phyloP scores from a whole-genome alignment of 2,888 invertebrate genomes.

The Troilus luridus region DNA sequence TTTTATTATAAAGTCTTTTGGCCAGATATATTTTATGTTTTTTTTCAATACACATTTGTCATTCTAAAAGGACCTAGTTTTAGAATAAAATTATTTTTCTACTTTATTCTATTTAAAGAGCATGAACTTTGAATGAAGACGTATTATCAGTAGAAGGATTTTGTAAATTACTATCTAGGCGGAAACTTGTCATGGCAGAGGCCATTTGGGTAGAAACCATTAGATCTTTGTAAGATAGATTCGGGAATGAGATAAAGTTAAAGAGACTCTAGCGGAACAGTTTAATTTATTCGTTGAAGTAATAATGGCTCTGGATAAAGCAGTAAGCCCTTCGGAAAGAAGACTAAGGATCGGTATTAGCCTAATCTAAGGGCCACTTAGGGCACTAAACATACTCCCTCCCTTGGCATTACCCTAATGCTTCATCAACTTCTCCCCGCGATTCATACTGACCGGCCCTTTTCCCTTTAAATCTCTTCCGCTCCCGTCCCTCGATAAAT shows the following conservation, averaged over 20 bases:
- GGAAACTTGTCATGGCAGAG: background rate
- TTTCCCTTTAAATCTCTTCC: constrained; percentile 1
- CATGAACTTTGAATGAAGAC: background rate
- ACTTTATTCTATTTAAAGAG: too few relatives aligned
- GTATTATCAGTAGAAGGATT: background rate
- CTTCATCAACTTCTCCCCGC: constrained; percentile 27
- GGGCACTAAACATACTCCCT: constrained; percentile 39
- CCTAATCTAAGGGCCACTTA: constrained; percentile 39
- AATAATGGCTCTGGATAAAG: constrained; percentile 29
- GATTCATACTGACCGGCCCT: constrained; percentile 25
- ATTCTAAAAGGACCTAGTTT: too few relatives aligned
- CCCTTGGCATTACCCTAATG: constrained; percentile 16
- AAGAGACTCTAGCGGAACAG: background rate
- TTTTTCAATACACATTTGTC: too few relatives aligned
- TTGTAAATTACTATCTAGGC: background rate
- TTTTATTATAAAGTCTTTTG: too few relatives aligned
- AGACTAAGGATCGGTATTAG: constrained; percentile 22
- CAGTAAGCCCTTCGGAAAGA: constrained; percentile 32
- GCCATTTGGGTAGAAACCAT: background rate
- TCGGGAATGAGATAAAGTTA: constrained; percentile 20
- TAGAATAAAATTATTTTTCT: too few relatives aligned
- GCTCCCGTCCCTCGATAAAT: background rate
- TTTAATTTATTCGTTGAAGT: constrained; percentile 41
- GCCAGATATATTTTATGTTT: too few relatives aligned
- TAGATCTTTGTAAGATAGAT: constrained; percentile 40